Base-by-base conservation (phyloP, 2,888 invertebrate species). In the Tiliacea citrago region DNA sequence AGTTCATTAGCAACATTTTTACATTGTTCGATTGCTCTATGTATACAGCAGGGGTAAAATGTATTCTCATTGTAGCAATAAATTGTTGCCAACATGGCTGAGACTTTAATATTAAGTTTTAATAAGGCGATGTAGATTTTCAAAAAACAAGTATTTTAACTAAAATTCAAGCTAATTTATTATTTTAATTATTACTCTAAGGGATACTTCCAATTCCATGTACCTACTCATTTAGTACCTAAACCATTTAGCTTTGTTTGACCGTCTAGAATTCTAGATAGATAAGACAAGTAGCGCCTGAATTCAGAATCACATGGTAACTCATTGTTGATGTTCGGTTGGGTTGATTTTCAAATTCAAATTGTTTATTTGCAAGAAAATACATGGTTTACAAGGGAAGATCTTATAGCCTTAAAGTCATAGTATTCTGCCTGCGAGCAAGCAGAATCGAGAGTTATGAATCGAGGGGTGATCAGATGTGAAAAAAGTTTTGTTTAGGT, bases 1-100 rank as follows among this genome's bases (percentile, higher is more conserved):
- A 73, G 13, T 45, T 62, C 2, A 66, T n/a, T 49, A 9, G 73
- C 83, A 82, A 75, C 12, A 24, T 62, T 62, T 57, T n/a, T 24
- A 49, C 35, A 73, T 57, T 42, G 45, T 58, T 53, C 4, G 0
- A 21, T 82, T 81, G 79, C 79, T 66, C 39, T 72, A 13, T 1
- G 2, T 49, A 55, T 60, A 51, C 9, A 1, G 16, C 12, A 80
- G 68, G 84, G 53, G 55, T 51, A 9, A 18, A 68, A 61, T 57
- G 8, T 16, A 18, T 24, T 47, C 18, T 60, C 21, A 29, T 29
- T 47, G 18, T 24, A 21, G 13, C 29, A 21, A 39, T 47, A 7
- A 39, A 39, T 42, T 55, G 45, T n/a, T n/a, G 2, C 21, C 6
- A 18, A 53, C 5, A 5, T 16, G 12, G 12, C 8, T 21, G n/a